phyloP scores from a whole-genome alignment of 2,888 invertebrate genomes.

The Macropis europaea region DNA sequence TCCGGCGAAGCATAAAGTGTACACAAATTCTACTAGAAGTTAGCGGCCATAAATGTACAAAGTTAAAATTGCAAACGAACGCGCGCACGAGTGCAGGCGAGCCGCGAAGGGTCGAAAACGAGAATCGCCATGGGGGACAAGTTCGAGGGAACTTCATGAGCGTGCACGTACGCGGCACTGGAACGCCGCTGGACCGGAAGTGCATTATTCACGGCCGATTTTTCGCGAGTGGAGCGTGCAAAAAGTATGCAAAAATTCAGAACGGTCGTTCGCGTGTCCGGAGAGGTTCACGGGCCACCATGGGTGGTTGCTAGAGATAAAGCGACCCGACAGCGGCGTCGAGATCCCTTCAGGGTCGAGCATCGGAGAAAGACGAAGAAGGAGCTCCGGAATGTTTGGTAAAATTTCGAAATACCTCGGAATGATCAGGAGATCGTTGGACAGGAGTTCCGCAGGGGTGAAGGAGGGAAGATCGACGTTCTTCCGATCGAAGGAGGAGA shows the following conservation, averaged over 20 bases:
- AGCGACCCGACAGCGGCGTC: constrained; percentile 26
- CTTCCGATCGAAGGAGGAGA: not conserved
- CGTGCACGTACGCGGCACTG: constrained; percentile 8
- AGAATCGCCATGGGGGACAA: constrained; percentile 42
- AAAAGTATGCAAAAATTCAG: constrained; percentile 25
- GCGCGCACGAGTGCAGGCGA: too few species aligned
- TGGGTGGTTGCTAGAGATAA: constrained; percentile 6
- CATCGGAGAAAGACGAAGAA: too few species aligned
- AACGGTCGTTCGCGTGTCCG: not conserved
- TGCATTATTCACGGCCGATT: constrained; percentile 39
- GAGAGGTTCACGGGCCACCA: constrained; percentile 9
- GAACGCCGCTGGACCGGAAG: constrained; percentile 37
- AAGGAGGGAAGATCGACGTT: not conserved
- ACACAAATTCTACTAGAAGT: too few species aligned
- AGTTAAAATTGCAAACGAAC: too few species aligned
- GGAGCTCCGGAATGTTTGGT: too few species aligned
- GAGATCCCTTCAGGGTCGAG: not conserved
- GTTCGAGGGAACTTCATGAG: constrained; percentile 41
- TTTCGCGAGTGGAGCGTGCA: constrained; percentile 14
- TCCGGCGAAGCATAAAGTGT: too few species aligned
- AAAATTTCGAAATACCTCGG: too few species aligned
- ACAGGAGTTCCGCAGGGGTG: too few species aligned
- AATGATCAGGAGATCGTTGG: not conserved
- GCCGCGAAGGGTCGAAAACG: constrained; percentile 25
- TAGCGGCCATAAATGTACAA: too few species aligned